phyloP scores from a whole-genome alignment of 2,797 vertebrate species.

The Psittacula derbiana region DNA sequence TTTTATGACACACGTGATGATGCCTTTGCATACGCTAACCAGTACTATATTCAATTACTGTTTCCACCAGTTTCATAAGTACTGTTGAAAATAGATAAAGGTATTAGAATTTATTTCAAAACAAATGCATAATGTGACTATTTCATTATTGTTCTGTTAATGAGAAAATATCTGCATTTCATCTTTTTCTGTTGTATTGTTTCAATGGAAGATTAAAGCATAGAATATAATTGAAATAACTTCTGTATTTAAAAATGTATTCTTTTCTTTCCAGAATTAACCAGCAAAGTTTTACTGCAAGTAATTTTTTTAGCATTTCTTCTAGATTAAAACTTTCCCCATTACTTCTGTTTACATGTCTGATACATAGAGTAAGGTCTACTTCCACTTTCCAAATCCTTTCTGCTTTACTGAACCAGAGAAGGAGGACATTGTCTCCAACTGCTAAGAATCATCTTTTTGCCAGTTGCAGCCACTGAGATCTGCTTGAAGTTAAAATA shows the following conservation, averaged over 20 bases:
- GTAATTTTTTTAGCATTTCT: background rate
- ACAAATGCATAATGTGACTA: background rate
- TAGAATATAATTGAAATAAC: background rate
- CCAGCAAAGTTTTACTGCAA: background rate
- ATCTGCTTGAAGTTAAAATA: constrained; percentile 50
- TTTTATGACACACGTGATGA: background rate
- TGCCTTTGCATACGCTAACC: background rate
- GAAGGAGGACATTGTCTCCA: background rate
- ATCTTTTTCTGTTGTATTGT: background rate
- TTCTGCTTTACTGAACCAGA: constrained; percentile 51
- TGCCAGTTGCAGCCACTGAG: constrained; percentile 18
- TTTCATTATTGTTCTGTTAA: constrained; percentile 36
- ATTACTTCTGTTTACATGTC: constrained; percentile 11
- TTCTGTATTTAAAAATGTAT: background rate
- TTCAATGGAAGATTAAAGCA: background rate
- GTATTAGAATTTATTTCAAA: background rate
- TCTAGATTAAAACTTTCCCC: constrained; percentile 11
- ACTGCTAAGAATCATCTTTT: background rate
- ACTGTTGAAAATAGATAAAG: background rate
- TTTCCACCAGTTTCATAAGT: background rate
- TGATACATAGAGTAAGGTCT: constrained; percentile 16
- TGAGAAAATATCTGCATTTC: constrained; percentile 43
- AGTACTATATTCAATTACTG: background rate
- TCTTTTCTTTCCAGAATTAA: background rate
- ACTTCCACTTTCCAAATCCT: constrained; percentile 25